Evolutionary conservation across 2,888 invertebrate genomes (phyloP).

Genomic region (Orchesellides sinensis): DNA sequence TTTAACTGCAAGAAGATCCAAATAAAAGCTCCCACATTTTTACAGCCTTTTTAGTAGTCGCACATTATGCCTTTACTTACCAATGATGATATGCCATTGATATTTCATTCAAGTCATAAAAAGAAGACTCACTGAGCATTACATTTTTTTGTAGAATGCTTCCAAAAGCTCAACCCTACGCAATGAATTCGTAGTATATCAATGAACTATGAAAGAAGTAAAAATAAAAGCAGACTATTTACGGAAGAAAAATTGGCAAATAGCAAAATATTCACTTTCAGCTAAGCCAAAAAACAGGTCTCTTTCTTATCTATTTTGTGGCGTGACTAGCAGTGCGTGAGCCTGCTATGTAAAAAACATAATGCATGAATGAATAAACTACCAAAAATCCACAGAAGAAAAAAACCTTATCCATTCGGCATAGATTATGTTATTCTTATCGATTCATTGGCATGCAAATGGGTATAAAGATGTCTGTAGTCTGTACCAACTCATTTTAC

Average conservation of each 20-base stretch:
- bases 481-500: conserved; percentile 34
- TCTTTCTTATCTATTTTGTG: neutral
- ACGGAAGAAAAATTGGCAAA: conserved; percentile 55
- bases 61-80: neutral
- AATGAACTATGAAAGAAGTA: conserved; percentile 1
- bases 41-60: neutral
- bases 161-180: neutral
- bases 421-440: conserved; percentile 40
- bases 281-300: conserved; percentile 16
- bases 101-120: conserved; percentile 46
- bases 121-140: neutral
- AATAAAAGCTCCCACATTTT: neutral
- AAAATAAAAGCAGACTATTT: conserved; percentile 26
- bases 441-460: conserved; percentile 65
- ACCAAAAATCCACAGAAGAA: conserved; percentile 18
- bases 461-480: conserved; percentile 52
- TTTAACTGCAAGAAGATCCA: too few relatives aligned
- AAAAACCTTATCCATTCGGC: conserved; percentile 20
- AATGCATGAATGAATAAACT: conserved; percentile 32
- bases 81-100: too few relatives aligned
- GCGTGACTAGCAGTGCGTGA: conserved; percentile 4
- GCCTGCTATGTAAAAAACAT: neutral
- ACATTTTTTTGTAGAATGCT: neutral
- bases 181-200: neutral
- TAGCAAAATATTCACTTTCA: conserved; percentile 16